Conservation (phyloP, 2,113 vertebrate genomes). For the Dinomys branickii region DNA sequence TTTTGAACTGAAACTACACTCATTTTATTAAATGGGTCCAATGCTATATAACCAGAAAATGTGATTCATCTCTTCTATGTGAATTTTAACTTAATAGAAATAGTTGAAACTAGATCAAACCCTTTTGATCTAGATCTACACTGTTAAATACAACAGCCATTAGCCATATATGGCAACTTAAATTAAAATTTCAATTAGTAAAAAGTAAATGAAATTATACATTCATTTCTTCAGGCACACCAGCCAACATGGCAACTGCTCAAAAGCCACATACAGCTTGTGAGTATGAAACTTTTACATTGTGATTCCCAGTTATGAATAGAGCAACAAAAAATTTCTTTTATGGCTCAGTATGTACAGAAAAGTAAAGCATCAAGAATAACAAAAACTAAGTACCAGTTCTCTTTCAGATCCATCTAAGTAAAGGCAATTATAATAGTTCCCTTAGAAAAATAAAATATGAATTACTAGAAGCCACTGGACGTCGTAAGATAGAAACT, state of each 20-base stretch:
- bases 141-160: not conserved
- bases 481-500: not conserved
- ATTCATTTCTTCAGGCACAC: not conserved
- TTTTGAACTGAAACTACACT: not conserved
- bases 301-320: not conserved
- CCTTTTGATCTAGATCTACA: not conserved
- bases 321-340: not conserved
- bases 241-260: not conserved
- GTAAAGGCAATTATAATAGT: not conserved
- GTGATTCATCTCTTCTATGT: not conserved
- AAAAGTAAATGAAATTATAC: constrained; percentile 8
- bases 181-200: not conserved
- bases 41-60: not conserved
- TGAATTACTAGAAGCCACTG: not conserved
- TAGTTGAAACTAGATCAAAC: not conserved
- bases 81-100: not conserved
- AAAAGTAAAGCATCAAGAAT: not conserved
- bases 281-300: not conserved
- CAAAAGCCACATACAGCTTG: not conserved
- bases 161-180: not conserved
- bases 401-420: constrained; percentile 5
- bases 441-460: not conserved
- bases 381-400: not conserved
- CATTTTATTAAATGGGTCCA: constrained; percentile 1
- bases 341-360: not conserved